These are phyloP conservation scores for Zosterops japonicus DNA, from an alignment of 2,113 vertebrate species.

Conservation along the genomic window DNA sequence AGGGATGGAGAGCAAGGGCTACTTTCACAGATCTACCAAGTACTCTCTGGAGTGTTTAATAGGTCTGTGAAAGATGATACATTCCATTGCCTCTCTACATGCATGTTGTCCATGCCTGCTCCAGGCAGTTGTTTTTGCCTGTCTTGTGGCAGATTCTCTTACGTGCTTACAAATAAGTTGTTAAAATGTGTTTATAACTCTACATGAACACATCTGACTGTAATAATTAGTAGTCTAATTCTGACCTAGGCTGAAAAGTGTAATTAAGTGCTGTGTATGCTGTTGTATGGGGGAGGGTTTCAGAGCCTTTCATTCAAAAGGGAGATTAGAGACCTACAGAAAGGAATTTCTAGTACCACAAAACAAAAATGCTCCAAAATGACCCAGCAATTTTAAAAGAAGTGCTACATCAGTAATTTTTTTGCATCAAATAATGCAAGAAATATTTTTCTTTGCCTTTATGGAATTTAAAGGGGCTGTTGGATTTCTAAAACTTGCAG, in stretches of 20 bases:
- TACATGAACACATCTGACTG: neutral
- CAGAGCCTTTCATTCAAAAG: neutral
- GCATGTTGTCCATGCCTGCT: fast-evolving
- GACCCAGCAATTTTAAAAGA: neutral
- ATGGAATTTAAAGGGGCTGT: neutral
- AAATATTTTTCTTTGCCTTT: neutral
- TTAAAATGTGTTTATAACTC: neutral
- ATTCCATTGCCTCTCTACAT: neutral
- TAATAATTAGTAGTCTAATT: neutral
- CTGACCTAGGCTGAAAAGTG: neutral
- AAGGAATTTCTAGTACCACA: neutral
- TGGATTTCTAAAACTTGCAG: neutral
- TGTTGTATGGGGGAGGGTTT: neutral
- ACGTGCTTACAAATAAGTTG: neutral
- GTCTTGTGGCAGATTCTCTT: neutral
- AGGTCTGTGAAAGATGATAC: neutral
- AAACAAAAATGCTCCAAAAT: neutral
- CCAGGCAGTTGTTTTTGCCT: neutral
- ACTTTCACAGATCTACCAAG: neutral
- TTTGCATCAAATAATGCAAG: neutral
- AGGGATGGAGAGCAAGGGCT: neutral
- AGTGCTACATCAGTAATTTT: neutral
- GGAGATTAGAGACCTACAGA: neutral
- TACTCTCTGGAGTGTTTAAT: neutral
- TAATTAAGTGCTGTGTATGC: neutral